Base-by-base conservation (phyloP, 2,797 vertebrate genomes). In the Acanthiza pusilla region DNA sequence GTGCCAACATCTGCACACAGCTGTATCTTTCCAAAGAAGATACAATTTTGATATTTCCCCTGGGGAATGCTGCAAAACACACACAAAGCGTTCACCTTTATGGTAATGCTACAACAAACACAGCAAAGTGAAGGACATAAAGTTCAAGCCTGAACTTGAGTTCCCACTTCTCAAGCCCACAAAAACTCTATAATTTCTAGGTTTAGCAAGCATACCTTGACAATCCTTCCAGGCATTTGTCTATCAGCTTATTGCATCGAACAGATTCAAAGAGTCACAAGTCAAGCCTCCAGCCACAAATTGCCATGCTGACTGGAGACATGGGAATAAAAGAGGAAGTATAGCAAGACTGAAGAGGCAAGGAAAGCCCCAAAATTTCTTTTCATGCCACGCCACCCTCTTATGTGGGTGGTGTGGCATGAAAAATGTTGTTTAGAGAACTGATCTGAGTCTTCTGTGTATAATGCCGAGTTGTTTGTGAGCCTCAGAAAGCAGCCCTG, bases 71-170 rank as follows among this genome's bases (percentile, higher is more conserved):
- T 27, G 34, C 5, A 2, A 78, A 90, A 51, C 42, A 45, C 21
- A 61, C 38, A 48, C n/a, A 38, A 2, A 54, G 23, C 34, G 16
- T 76, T 79, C 34, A 17, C 30, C 42, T 55, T 72, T 16, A 45
- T 15, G 27, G 43, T 26, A 84, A 81, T 2, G 2, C 48, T 34
- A 47, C 32, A 51, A 48, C 1, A 7, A 67, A 67, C 2, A 0
- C 5, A 51, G 57, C 45, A 42, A 74, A 85, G 51, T 2, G 19
- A 74, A 90, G 40, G 55, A 91, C 38, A 50, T 66, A 22, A 91
- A 78, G n/a, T 83, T 91, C 93, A 91, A 73, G 87, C 90, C 93
- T 61, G 40, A 89, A 70, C 95, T 90, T 94, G 94, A 94, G 55
- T 72, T 96, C 68, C 51, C 27, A 79, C 8, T 47, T 62, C 70